Percentiles rank a stretch among this genome's conserved stretches.
Evolutionary conservation across 2,888 invertebrate species (phyloP).

Genomic region (Thera britannica): DNA sequence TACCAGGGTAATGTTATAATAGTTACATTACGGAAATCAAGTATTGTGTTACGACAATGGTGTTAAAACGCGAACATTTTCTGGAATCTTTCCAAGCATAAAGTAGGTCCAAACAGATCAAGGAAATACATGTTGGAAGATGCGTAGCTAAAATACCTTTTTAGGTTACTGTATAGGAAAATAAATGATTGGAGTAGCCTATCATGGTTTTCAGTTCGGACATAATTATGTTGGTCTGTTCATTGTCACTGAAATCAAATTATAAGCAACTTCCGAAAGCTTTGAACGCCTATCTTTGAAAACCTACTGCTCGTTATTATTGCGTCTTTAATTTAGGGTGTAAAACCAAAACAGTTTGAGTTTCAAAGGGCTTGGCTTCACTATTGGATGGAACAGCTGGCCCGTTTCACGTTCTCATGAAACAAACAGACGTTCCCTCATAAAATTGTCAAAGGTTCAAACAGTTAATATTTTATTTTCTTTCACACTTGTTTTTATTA

Average conservation of each 20-base stretch:
- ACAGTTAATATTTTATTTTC: conserved; percentile 21
- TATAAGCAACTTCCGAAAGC: neutral
- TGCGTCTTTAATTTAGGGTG: conserved; percentile 2
- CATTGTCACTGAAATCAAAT: neutral
- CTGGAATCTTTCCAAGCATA: neutral
- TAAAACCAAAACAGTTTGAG: conserved; percentile 14
- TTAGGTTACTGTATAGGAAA: no score
- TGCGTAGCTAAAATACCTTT: no score
- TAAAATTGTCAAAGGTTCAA: conserved; percentile 42
- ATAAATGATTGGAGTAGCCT: no score
- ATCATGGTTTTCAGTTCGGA: no score
- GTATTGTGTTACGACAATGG: neutral
- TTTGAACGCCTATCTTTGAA: neutral
- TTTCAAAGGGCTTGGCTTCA: conserved; percentile 21
- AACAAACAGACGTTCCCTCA: conserved; percentile 42
- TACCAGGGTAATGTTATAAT: conserved; percentile 7
- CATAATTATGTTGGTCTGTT: neutral
- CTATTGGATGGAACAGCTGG: conserved; percentile 42
- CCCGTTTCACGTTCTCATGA: conserved; percentile 44
- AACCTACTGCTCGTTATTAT: neutral
- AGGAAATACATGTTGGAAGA: neutral
- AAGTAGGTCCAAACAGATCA: neutral
- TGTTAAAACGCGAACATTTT: neutral
- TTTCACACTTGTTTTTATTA: neutral
- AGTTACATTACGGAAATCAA: neutral